Base-by-base conservation (phyloP, 23 tunicate species). In the Oikopleura dioica region DNA sequence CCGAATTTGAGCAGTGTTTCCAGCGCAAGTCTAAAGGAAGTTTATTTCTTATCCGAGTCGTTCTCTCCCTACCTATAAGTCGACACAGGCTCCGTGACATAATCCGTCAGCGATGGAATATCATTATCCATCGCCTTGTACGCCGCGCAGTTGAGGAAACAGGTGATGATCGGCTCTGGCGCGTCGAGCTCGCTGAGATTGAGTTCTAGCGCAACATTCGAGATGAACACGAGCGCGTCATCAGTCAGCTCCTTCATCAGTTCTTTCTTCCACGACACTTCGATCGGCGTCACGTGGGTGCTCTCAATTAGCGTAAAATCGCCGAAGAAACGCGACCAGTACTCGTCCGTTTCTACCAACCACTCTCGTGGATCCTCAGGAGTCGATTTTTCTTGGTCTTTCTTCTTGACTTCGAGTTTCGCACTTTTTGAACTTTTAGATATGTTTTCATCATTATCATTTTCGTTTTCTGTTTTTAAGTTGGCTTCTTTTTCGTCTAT, bases 271-370 rank as follows among this genome's bases (percentile, higher is more conserved):
- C 72, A 63, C 30, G 30, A 63, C 30, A 28, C 33, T 5, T 24
- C 72, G 33, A 23, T 31, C 33, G 72, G 4, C 2, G 72, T 31
- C 4, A 63, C 26, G 26, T 63, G 72, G 33, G 72, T 28, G 4
- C 30, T 12, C 33, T 63, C 72, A 2, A 31, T 12, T 28, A 63
- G 33, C 30, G 72, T 63, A 63, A 63, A 63, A 2, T 63, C 72
- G 29, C 72, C 72, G 33, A 63, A 63, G 26, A 63, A 63, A 2
- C 72, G 72, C 33, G 72, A 23, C 72, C 72, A 63, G 33, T 63
- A 63, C 33, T 23, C 30, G 30, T 63, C 72, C 5, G 26, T 31
- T 21, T 63, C 72, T 24, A 23, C 5, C 72, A 63, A 31, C 72
- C 72, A 63, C 16, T 63, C 72, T n/a, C n/a, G n/a, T n/a, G n/a